phyloP scores from a whole-genome alignment of 37 sponge, comb jelly and placozoan genomes.

The Ianthella basta region DNA sequence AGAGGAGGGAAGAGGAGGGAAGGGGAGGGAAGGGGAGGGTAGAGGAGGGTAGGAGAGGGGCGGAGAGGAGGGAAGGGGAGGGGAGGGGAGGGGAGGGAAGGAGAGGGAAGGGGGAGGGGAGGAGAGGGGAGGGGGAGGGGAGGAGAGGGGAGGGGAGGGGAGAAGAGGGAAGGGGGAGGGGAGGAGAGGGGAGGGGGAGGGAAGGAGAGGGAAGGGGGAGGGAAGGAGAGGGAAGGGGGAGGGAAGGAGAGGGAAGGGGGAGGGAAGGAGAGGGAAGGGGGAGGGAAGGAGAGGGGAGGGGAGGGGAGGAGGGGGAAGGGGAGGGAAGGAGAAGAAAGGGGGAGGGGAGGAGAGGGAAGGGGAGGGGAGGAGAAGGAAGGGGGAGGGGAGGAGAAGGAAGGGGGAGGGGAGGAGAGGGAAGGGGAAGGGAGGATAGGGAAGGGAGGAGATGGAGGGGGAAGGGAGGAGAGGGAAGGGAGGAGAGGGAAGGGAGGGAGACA shows the following conservation, averaged over 20 bases:
- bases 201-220: neutral
- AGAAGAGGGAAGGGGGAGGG: neutral
- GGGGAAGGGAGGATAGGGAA: neutral
- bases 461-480: neutral
- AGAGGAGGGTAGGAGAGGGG: neutral
- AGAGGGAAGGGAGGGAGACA: neutral
- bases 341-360: neutral
- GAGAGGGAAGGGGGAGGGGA: neutral
- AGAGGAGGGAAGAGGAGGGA: neutral
- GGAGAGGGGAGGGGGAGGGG: neutral
- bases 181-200: neutral
- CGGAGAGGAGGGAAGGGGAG: neutral
- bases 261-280: neutral
- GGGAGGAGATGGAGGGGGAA: neutral
- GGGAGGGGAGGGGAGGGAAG: no score
- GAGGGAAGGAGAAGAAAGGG: neutral
- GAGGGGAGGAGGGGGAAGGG: neutral
- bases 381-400: no score
- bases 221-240: neutral
- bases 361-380: neutral
- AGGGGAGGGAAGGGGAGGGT: neutral
- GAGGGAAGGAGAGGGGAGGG: neutral
- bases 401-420: neutral
- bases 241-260: neutral
- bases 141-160: neutral